Base-by-base conservation (phyloP, 2,797 vertebrate genomes). In the Geotrypetes seraphini region DNA sequence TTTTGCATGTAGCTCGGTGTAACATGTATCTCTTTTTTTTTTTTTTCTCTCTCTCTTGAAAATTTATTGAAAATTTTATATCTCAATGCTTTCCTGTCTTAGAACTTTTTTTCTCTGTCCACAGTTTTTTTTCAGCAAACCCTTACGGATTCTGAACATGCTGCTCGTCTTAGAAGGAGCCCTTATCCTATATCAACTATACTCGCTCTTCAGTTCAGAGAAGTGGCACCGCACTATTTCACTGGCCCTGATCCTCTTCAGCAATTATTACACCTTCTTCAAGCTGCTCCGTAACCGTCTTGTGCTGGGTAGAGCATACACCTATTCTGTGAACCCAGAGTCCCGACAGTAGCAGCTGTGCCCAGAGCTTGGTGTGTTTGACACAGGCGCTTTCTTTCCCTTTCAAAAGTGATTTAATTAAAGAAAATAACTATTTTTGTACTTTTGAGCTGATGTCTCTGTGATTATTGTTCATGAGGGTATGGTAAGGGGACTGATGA, bases 171-270 rank as follows among this genome's bases (percentile, higher is more conserved):
- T 99, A 36, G 94, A 99, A 46, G 96, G 93, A 22, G 89, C 91
- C 0, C 88, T 99, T 75, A 97, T 99, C 53, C 86, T 95, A 68
- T 99, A 99, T 77, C 94, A 99, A 71, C 87, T 99, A 3, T 98
- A 98, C 73, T 96, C 93, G 0, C 66, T 99, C 37, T 86, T 97
- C 25, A 90, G 90, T 43, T 97, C 96, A 0, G 92, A 97, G 56
- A 97, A 96, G 69, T 99, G 96, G 95, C 91, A 99, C 71, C 96
- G 99, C 70, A 97, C 83, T 0, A 92, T 98, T 83, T 99, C 96
- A 0, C 71, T 97, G 74, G 93, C 92, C 2, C 80, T 99, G 62
- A 97, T 99, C 55, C 91, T 99, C 63, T 97, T 99, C 83, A 97
- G 93, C 75, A 99, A 99, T 79, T 99, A 98, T 62, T 96, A 97